Base-by-base conservation (phyloP, 2,113 vertebrate genomes). In the Loxodonta africana region DNA sequence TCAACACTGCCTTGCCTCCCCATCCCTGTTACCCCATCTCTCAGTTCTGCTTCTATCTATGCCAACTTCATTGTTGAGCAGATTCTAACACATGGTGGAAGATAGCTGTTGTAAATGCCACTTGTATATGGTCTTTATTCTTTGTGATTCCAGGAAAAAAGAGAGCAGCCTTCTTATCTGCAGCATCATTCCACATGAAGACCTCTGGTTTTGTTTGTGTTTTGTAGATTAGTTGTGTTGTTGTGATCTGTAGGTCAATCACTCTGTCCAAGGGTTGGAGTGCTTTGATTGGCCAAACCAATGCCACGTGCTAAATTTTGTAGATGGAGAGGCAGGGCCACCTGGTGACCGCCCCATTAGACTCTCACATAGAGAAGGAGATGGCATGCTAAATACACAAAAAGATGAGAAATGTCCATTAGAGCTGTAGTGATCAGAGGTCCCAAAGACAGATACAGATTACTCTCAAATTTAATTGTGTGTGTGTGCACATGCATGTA, bases 31-130 rank as follows among this genome's bases (percentile, higher is more conserved):
- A 3, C 80, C 76, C 37, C 17, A 5, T 89, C 26, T 85, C 83
- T 96, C 53, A 63, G 28, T 90, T 90, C 67, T 93, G 8, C 30
- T 89, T 93, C 95, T 83, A 37, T 89, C 67, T 78, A 12, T 74
- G 41, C 48, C 88, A 30, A 20, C 62, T 88, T 96, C 77, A 57
- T 91, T 90, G 74, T 67, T 33, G 57, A 46, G 23, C 15, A 83
- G 12, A 65, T 93, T 90, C 63, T 92, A 80, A 69, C 23, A 71
- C 20, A 25, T 76, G 73, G 23, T 88, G 28, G 88, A 78, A 95
- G 65, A 33, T 37, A 94, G 17, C 84, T 83, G 8, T 73, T 88
- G n/a, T 76, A 92, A 88, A 87, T 96, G 84, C 20, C 71, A 63
- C 46, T 83, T 77, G 10, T 89, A 26, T 37, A 3, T 69, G 46